Evolutionary conservation across 2,797 vertebrate species (phyloP).

Genomic region (Enteromius afrohamiltoni): DNA sequence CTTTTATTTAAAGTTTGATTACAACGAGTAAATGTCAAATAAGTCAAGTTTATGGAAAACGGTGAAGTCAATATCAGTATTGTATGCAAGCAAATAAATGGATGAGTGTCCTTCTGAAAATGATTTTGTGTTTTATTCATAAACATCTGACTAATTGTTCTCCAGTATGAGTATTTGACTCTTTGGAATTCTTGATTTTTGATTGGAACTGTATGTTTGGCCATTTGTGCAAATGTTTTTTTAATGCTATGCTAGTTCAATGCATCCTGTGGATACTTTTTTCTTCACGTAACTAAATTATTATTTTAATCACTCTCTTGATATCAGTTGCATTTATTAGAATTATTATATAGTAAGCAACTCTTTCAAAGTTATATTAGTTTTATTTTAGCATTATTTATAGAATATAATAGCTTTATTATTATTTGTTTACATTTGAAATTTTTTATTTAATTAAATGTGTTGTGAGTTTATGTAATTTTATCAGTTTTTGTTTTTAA

Average conservation of each 20-base stretch:
- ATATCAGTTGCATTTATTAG: background rate
- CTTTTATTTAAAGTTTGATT: conserved; percentile 5
- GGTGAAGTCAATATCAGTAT: background rate
- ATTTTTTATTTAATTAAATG: background rate
- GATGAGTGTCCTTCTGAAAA: background rate
- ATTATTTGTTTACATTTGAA: too few species aligned
- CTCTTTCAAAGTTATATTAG: background rate
- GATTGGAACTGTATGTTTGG: background rate
- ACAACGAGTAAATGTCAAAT: background rate
- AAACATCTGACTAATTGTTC: background rate
- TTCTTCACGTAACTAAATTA: background rate
- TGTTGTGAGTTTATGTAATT: too few species aligned
- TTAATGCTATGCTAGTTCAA: background rate
- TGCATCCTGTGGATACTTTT: background rate
- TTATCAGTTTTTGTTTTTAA: background rate
- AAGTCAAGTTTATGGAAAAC: background rate
- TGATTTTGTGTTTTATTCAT: background rate
- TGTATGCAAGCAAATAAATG: background rate
- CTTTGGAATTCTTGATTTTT: background rate
- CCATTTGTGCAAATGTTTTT: background rate
- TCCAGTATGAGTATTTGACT: background rate
- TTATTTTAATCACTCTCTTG: too few species aligned
- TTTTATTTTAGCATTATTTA: background rate
- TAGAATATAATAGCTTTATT: too few species aligned
- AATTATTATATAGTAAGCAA: background rate